A percentile compares a stretch with the other conserved stretches of the same genome.
Evolutionary conservation across 2,113 vertebrate species (phyloP).

Genomic region (Neogale vison): DNA sequence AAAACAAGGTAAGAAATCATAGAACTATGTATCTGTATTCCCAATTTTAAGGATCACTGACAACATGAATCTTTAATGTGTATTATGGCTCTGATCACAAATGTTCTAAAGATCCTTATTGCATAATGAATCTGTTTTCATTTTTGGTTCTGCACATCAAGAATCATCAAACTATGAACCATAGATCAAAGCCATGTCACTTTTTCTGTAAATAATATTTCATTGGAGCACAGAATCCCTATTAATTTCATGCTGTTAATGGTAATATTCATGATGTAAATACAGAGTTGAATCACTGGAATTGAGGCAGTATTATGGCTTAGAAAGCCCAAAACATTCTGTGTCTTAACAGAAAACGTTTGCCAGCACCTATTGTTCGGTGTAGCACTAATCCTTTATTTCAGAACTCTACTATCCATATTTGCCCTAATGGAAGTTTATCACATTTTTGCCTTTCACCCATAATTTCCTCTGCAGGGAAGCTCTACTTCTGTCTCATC

Average conservation of each 20-base stretch:
- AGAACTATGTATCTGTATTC: not conserved
- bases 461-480: not conserved
- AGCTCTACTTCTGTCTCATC: not conserved
- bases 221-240: not conserved
- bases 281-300: not conserved
- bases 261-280: not conserved
- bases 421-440: rapidly evolving
- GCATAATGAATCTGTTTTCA: not conserved
- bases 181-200: not conserved
- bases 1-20: not conserved
- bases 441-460: not conserved
- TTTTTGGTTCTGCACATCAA: not conserved
- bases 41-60: not conserved
- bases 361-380: too few relatives aligned
- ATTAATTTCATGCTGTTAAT: not conserved
- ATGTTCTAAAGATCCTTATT: not conserved
- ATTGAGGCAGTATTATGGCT: not conserved
- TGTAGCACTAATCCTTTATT: not conserved
- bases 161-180: not conserved
- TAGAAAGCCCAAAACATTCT: not conserved
- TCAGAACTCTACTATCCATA: not conserved
- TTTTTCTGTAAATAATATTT: not conserved
- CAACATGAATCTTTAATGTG: not conserved
- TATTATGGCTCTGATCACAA: not conserved
- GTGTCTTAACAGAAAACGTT: not conserved